Percentiles rank a stretch among this genome's conserved stretches.
These are phyloP conservation scores for Daktulosphaira vitifoliae DNA, from an alignment of 1,140 invertebrate genomes.

Conservation along the genomic window DNA sequence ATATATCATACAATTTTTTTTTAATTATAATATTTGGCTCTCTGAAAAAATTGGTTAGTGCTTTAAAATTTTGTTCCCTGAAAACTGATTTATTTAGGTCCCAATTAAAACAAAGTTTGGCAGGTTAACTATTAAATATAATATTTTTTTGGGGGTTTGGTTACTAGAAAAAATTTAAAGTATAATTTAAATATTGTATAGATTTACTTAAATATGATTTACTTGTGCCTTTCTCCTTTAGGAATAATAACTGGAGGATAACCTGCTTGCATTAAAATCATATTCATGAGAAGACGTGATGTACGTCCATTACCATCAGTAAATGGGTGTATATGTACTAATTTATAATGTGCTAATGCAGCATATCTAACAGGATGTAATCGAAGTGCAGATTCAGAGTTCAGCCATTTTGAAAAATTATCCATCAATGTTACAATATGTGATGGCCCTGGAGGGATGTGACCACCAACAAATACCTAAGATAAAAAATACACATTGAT, in stretches of 20 bases:
- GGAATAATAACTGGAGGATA: conserved; percentile 92
- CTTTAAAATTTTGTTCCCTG: too few relatives aligned
- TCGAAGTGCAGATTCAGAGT: conserved; percentile 71
- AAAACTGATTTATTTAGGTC: too few relatives aligned
- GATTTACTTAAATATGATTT: too few relatives aligned
- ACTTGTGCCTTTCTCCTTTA: conserved; percentile 67
- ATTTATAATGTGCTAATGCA: conserved; percentile 89
- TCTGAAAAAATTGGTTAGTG: too few relatives aligned
- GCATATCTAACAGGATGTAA: conserved; percentile 87
- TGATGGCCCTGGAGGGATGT: conserved; percentile 74
- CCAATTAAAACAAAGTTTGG: too few relatives aligned
- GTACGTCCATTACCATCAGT: conserved; percentile 91
- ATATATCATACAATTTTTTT: too few relatives aligned
- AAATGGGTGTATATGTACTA: conserved; percentile 92
- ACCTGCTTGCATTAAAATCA: conserved; percentile 94
- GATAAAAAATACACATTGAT: neutral
- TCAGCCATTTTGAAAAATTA: conserved; percentile 81
- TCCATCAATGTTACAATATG: conserved; percentile 74
- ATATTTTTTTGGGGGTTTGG: too few relatives aligned
- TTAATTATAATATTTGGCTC: too few relatives aligned
- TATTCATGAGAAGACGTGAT: conserved; percentile 89
- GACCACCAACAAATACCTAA: conserved; percentile 69
- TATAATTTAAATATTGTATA: neutral
- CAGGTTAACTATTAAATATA: too few relatives aligned
- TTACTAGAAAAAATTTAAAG: too few relatives aligned